Base-by-base conservation (phyloP, 2,888 invertebrate genomes). In the Nomada fabriciana region DNA sequence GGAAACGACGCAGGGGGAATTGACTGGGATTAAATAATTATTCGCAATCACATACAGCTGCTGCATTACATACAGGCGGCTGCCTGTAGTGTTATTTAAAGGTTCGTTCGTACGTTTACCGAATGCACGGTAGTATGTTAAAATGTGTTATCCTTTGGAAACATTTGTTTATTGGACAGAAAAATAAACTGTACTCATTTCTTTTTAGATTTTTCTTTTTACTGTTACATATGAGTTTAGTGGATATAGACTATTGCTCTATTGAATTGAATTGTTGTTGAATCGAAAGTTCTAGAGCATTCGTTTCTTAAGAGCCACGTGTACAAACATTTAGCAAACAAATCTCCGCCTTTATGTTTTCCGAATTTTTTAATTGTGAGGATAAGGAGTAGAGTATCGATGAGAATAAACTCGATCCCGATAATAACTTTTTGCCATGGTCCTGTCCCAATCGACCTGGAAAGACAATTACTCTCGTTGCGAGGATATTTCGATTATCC, bases 1-100 rank as follows among this genome's bases (percentile, higher is more conserved):
- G 75, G 86, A 59, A 82, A 82, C 76, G 78, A 79, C 76, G 68
- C 29, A 9, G 13, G 63, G 70, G 59, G 59, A 55, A 76, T 76
- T 80, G 80, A 77, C 83, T 72, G 86, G 88, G 89, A 91, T 92
- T 91, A 91, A 92, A 91, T 91, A 91, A 91, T 92, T 92, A 91
- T 91, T 91, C 89, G 88, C 90, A 87, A 91, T 92, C 89, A 88
- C 86, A 85, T 88, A 84, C 91, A 92, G 90, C 91, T 86, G 91
- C 84, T 84, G 88, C 89, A 85, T 88, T 90, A 88, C 86, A 82
- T 87, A 88, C 83, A 83, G 87, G 72, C 61, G 67, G 67, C 68
- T 84, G 77, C 86, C 86, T 76, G 63, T 36, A 36, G 36, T 65
- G 78, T 50, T 72, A 75, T 78, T 84, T 82, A 80, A 80, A 75